Conservation (phyloP, 2,113 vertebrate species). For the Ceyx cyanopectus region DNA sequence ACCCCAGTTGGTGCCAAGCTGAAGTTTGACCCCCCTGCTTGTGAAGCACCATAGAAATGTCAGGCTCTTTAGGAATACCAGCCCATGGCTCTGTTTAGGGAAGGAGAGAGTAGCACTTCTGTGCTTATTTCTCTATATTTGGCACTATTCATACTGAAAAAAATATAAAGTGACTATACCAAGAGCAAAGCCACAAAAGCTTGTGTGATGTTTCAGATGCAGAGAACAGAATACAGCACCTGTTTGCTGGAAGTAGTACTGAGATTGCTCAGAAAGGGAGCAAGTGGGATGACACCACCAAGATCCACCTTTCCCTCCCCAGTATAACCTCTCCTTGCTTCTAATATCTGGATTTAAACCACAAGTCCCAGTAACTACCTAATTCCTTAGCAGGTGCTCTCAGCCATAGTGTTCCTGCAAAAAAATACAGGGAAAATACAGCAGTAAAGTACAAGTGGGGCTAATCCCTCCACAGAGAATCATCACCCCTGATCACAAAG, state of each 20-base stretch:
- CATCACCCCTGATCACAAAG: not conserved
- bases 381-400: not conserved
- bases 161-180: not conserved
- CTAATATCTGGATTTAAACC: not conserved
- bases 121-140: not conserved
- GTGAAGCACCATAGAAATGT: not conserved
- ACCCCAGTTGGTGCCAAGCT: not conserved
- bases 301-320: not conserved
- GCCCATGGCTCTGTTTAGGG: not conserved
- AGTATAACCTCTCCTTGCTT: not conserved
- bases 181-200: not conserved
- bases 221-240: not conserved
- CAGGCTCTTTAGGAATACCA: not conserved
- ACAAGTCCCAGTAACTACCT: not conserved
- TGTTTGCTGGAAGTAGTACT: not conserved
- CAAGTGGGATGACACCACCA: not conserved
- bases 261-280: not conserved
- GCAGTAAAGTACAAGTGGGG: not conserved
- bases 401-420: not conserved
- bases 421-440: not conserved
- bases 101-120: accelerated
- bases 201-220: not conserved
- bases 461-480: not conserved
- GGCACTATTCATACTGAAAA: not conserved
- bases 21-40: not conserved